phyloP scores from a whole-genome alignment of 2,888 invertebrate species.

The Acrocera orbiculus region DNA sequence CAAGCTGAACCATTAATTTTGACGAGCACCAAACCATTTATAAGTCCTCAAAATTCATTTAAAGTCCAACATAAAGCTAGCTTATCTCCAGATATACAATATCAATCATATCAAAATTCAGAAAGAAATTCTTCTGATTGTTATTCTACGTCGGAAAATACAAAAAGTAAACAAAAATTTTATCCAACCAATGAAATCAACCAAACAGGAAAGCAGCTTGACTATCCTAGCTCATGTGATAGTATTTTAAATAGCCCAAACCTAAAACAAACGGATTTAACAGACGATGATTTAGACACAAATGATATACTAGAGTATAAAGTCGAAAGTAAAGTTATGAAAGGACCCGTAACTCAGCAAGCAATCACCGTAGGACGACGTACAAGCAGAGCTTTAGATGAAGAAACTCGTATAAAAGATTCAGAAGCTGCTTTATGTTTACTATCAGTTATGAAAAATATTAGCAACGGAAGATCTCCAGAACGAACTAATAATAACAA shows the following conservation, averaged over 20 bases:
- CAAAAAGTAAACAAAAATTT: too few relatives aligned
- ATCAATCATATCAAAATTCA: too few relatives aligned
- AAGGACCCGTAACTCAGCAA: slow-evolving; percentile 52
- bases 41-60: slow-evolving; percentile 15
- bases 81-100: too few relatives aligned
- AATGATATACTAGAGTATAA: slow-evolving; percentile 39
- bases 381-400: slow-evolving; percentile 25
- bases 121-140: too few relatives aligned
- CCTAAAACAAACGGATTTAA: slow-evolving; percentile 17
- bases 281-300: slow-evolving; percentile 25
- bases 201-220: slow-evolving; percentile 12
- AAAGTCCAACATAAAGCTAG: slow-evolving; percentile 7
- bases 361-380: slow-evolving; percentile 40
- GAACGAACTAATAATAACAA: slow-evolving; percentile 15
- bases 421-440: slow-evolving; percentile 35
- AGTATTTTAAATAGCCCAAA: slow-evolving; percentile 6
- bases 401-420: slow-evolving; percentile 32
- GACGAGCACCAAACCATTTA: slow-evolving; percentile 23
- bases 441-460: slow-evolving; percentile 39
- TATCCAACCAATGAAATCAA: too few relatives aligned
- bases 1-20: slow-evolving; percentile 25
- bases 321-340: slow-evolving; percentile 57
- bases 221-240: slow-evolving; percentile 13
- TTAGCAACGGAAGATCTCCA: slow-evolving; percentile 21
- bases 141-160: too few relatives aligned